Evolutionary conservation across 2,797 vertebrate species (phyloP).

Genomic region (Iguana delicatissima): DNA sequence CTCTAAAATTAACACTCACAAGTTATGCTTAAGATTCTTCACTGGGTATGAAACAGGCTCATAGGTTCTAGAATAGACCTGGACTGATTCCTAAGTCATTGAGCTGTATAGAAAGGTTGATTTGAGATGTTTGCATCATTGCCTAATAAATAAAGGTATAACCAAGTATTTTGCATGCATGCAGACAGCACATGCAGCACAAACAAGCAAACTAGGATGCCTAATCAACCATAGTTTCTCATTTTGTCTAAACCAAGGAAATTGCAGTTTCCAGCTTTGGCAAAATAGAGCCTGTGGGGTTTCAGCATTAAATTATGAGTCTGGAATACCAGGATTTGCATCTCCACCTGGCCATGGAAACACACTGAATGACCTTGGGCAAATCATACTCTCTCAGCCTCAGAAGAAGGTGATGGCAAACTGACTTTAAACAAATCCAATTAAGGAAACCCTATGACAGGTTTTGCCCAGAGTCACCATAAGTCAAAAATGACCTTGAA

Average conservation of each 20-base stretch:
- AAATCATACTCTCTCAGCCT: too few relatives aligned
- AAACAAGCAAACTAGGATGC: neutral
- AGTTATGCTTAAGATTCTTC: neutral
- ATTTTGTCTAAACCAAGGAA: neutral
- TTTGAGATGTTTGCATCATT: neutral
- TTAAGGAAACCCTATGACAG: too few relatives aligned
- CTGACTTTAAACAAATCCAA: too few relatives aligned
- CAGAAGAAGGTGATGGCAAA: too few relatives aligned
- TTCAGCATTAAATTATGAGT: too few relatives aligned
- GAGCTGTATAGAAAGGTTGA: neutral
- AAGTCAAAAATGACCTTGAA: too few relatives aligned
- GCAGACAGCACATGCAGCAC: neutral
- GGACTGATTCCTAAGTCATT: neutral
- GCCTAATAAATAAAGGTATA: neutral
- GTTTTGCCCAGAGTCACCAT: too few relatives aligned
- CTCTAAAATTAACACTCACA: too few relatives aligned
- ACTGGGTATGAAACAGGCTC: neutral
- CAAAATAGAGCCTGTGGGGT: too few relatives aligned
- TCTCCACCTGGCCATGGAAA: too few relatives aligned
- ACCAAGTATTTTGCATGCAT: neutral
- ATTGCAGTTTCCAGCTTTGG: neutral
- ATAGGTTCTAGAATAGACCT: neutral
- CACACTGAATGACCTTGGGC: too few relatives aligned
- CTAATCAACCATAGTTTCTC: neutral
- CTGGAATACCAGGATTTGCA: too few relatives aligned